Evolutionary conservation across 2,797 vertebrate species (phyloP).

Genomic region (Crypturellus tataupa): DNA sequence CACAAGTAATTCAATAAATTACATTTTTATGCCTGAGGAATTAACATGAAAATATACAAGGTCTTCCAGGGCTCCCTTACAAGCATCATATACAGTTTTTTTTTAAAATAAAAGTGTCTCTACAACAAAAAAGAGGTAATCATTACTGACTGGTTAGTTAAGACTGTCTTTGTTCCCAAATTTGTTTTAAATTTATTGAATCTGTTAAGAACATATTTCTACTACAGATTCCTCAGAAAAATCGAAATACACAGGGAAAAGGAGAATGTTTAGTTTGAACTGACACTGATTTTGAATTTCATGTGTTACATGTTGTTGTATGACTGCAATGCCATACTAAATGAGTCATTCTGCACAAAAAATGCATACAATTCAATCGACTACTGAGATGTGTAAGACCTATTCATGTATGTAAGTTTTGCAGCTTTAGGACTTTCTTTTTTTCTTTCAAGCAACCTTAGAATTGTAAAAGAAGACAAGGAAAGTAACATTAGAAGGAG

Average conservation of each 20-base stretch:
- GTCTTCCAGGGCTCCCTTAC: neutral
- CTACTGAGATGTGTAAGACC: neutral
- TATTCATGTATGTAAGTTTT: neutral
- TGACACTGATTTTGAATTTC: neutral
- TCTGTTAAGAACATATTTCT: conserved; percentile 18
- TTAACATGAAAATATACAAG: neutral
- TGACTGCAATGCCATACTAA: neutral
- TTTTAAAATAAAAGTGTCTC: conserved; percentile 4
- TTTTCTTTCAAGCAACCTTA: neutral
- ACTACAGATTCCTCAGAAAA: neutral
- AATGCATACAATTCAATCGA: neutral
- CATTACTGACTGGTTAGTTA: conserved; percentile 16
- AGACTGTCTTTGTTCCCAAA: neutral
- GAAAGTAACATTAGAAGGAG: neutral
- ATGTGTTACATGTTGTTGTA: neutral
- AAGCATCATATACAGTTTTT: neutral
- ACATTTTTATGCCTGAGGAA: conserved; percentile 9
- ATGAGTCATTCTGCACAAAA: conserved; percentile 1
- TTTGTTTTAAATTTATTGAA: conserved; percentile 46
- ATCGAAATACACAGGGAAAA: neutral
- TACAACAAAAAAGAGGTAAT: neutral
- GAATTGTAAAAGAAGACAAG: neutral
- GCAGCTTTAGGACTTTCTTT: neutral
- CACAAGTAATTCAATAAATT: neutral
- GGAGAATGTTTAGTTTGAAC: neutral